Base-by-base conservation (phyloP, 2,888 invertebrate genomes). In the Euplagia quadripunctaria region DNA sequence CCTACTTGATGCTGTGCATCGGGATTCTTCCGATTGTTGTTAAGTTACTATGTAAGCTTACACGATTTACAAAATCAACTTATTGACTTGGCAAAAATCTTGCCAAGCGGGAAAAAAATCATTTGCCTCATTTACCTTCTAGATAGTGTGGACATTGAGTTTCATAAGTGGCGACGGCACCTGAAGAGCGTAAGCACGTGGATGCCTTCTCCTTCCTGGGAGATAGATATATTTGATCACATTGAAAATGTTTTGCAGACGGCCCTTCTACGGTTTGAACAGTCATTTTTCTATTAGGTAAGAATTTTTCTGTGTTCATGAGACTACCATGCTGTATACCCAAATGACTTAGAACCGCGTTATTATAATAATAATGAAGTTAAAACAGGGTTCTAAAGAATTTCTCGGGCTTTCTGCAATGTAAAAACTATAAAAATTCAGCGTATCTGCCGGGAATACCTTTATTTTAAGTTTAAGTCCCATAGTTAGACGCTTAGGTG, bases 1-100 rank as follows among this genome's bases (percentile, higher is more conserved):
- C 86, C 81, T 85, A 88, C 86, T 85, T 87, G 88, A 89, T 89
- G 89, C 87, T 89, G 84, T 61, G 77, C 71, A 74, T 68, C 17
- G 75, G 82, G 77, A 82, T 80, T 70, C 76, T 66, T 75, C 52
- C 69, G 55, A 67, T 31, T 68, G 55, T 66, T 72, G 51, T 68
- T 31, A 67, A 55, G 66, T 73, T 73, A 58, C 63, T 72, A 73
- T 64, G 46, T 46, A 71, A 66, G 58, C 20, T 42, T 51, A 43
- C 14, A 17, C 41, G 31, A 64, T 69, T 20, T 46, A 68, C 2
- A 61, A n/a, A 41, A 68, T 12, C 16, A 51, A 51, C 16, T 31
- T 31, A 16, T 16, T 4, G 20, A 20, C 20, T 58, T 58, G 12
- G 31, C 5, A 31, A 61, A 14, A 14, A 4, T 11, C 61, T 61